Percentiles rank a stretch among this genome's conserved stretches.
These are phyloP conservation scores for Melanerpes formicivorus DNA, from an alignment of 2,113 vertebrate genomes.

Conservation along the genomic window DNA sequence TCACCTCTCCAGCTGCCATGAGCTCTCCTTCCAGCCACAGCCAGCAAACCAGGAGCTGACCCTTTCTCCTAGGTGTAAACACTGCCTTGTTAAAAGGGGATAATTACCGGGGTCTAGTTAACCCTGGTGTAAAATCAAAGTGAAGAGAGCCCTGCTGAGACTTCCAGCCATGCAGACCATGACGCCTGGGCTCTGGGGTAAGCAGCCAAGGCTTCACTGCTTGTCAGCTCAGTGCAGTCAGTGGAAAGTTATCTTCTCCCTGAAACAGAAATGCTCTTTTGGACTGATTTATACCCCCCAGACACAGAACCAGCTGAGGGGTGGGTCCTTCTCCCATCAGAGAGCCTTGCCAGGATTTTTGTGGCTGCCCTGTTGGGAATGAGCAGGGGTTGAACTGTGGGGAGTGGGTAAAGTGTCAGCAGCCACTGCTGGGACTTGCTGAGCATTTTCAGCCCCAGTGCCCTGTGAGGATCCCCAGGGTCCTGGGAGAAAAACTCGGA, in stretches of 20 bases:
- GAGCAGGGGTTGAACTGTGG: background rate
- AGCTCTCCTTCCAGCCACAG: background rate
- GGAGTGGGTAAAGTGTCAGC: background rate
- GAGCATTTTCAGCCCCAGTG: accelerated
- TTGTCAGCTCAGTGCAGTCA: slow-evolving; percentile 41
- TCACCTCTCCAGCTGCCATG: slow-evolving; percentile 34
- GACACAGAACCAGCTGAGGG: background rate
- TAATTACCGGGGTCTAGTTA: slow-evolving; percentile 58
- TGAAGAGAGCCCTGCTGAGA: slow-evolving; percentile 47
- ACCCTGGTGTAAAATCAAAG: slow-evolving; percentile 69
- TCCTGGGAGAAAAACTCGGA: background rate
- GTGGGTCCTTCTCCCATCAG: background rate
- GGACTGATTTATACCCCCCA: slow-evolving; percentile 1
- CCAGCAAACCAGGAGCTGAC: slow-evolving; percentile 38
- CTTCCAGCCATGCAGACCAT: slow-evolving; percentile 19
- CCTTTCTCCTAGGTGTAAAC: slow-evolving; percentile 55
- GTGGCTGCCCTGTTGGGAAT: background rate
- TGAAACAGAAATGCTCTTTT: background rate
- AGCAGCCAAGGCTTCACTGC: slow-evolving; percentile 39
- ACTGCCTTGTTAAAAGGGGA: slow-evolving; percentile 68
- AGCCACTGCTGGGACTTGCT: background rate
- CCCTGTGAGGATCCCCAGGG: accelerated
- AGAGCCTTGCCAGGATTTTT: background rate
- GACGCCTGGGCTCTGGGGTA: slow-evolving; percentile 24
- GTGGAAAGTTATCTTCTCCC: slow-evolving; percentile 35